Evolutionary conservation across 2,888 invertebrate genomes (phyloP).

Genomic region (Congeria kusceri): DNA sequence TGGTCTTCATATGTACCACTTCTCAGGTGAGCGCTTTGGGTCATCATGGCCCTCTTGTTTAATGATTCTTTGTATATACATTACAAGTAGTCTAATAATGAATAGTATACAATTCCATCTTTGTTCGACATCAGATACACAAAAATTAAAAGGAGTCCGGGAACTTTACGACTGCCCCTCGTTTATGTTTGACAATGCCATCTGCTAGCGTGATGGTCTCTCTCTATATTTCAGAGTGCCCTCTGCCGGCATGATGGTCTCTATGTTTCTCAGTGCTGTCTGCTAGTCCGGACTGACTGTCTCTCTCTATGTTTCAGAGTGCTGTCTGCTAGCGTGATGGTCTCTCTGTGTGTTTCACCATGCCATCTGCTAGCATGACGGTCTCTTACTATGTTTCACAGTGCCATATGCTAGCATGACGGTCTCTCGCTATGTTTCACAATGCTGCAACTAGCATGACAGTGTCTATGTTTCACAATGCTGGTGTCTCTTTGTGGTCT

Average conservation of each 20-base stretch:
- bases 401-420: neutral
- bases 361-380: neutral
- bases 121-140: too few relatives aligned
- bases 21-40: too few relatives aligned
- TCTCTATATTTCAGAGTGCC: neutral
- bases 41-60: too few relatives aligned
- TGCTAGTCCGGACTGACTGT: neutral
- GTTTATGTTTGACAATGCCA: too few relatives aligned
- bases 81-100: too few relatives aligned
- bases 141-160: too few relatives aligned
- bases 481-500: neutral
- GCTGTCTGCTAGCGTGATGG: too few relatives aligned
- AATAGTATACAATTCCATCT: too few relatives aligned
- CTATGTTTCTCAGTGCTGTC: neutral
- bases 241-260: neutral
- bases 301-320: too few relatives aligned
- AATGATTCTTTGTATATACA: too few relatives aligned
- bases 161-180: too few relatives aligned
- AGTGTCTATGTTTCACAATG: neutral
- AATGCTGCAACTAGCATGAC: neutral
- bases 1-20: too few relatives aligned
- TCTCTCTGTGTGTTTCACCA: neutral
- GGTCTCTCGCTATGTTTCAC: neutral
- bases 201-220: neutral
- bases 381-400: neutral